Evolutionary conservation across 2,888 invertebrate genomes (phyloP).

Genomic region (Reticulitermes lucifugus): DNA sequence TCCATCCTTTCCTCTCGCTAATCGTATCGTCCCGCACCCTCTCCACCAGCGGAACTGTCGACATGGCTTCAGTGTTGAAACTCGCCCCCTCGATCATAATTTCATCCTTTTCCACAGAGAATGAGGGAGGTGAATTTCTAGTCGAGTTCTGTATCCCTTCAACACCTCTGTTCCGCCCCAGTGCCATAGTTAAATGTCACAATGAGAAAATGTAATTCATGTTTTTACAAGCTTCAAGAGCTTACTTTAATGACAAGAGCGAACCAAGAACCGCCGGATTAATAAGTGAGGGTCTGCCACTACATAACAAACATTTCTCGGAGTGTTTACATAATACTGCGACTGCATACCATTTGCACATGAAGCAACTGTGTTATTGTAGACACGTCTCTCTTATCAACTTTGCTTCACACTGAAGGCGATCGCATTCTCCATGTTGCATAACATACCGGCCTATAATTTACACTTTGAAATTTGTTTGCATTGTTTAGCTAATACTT

Average conservation of each 20-base stretch:
- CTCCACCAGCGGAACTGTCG: constrained; percentile 25
- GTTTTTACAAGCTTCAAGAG: constrained; percentile 1
- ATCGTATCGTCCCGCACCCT: constrained; percentile 30
- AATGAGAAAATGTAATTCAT: neutral
- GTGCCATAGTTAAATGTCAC: neutral
- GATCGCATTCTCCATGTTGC: neutral
- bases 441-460: neutral
- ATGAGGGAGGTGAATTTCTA: neutral
- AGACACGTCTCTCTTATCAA: neutral
- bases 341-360: constrained; percentile 1
- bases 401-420: neutral
- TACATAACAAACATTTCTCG: neutral
- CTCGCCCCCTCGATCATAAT: constrained; percentile 6
- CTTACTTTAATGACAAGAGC: neutral
- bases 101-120: neutral
- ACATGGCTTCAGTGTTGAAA: constrained; percentile 6
- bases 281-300: neutral
- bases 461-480: neutral
- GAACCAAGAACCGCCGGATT: neutral
- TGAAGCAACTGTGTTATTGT: neutral
- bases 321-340: neutral
- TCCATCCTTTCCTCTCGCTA: constrained; percentile 28
- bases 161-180: neutral
- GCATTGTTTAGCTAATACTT: neutral
- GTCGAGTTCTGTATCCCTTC: neutral